phyloP scores from a whole-genome alignment of 2,797 vertebrate genomes.

The Sardinella longiceps region DNA sequence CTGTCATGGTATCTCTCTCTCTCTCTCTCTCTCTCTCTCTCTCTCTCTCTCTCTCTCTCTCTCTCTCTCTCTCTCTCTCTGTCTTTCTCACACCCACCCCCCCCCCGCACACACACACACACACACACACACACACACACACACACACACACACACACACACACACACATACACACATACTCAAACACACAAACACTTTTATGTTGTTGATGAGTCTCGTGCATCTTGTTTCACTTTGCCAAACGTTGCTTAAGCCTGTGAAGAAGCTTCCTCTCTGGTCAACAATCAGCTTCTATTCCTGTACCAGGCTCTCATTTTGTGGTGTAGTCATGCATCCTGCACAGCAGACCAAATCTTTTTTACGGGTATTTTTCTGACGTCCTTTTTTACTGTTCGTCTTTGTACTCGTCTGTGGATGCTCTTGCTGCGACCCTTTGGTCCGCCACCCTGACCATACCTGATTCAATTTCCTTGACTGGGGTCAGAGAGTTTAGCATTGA shows the following conservation, averaged over 20 bases:
- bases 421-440: background rate
- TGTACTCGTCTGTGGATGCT: background rate
- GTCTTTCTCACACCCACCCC: background rate
- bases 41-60: background rate
- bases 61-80: background rate
- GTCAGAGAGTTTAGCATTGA: constrained; percentile 1
- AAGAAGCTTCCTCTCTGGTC: background rate
- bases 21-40: constrained; percentile 28
- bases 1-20: background rate
- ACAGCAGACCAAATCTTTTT: background rate
- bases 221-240: background rate
- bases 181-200: background rate
- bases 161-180: background rate
- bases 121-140: constrained; percentile 13
- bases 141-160: constrained; percentile 10
- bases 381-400: background rate
- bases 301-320: background rate
- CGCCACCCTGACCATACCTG: background rate
- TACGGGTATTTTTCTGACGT: background rate
- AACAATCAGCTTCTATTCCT: background rate
- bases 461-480: background rate
- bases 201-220: background rate
- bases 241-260: background rate
- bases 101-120: background rate
- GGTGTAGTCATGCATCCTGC: background rate